Percentiles rank a stretch among this genome's conserved stretches.
Evolutionary conservation across 2,888 invertebrate species (phyloP).

Genomic region (Drosophila kuntzei): DNA sequence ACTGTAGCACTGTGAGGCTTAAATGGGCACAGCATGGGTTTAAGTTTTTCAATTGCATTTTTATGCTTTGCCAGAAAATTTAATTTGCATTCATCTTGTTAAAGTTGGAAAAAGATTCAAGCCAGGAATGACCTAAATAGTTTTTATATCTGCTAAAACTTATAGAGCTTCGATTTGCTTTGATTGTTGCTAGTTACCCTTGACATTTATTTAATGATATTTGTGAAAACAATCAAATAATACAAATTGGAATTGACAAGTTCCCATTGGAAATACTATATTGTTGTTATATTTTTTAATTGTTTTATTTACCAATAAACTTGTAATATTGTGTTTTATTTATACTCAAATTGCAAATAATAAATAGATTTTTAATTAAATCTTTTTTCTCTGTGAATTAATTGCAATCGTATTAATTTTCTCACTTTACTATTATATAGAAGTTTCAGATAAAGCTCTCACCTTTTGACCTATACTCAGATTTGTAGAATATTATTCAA

Average conservation of each 20-base stretch:
- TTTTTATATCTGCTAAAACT: not conserved
- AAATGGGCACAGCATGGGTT: conserved; percentile 27
- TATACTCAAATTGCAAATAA: too few relatives aligned
- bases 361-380: too few relatives aligned
- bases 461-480: conserved; percentile 15
- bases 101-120: not conserved
- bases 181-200: too few relatives aligned
- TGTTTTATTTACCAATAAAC: too few relatives aligned
- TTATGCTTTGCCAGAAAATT: conserved; percentile 30
- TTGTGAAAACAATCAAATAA: too few relatives aligned
- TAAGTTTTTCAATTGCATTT: conserved; percentile 40
- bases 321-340: too few relatives aligned
- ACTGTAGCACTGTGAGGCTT: conserved; percentile 21
- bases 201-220: too few relatives aligned
- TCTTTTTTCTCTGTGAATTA: too few relatives aligned
- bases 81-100: conserved; percentile 22
- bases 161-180: not conserved
- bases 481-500: not conserved
- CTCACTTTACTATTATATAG: not conserved
- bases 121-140: not conserved
- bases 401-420: not conserved
- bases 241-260: too few relatives aligned
- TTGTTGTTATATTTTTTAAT: too few relatives aligned
- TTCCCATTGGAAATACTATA: too few relatives aligned
- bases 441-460: not conserved